These are phyloP conservation scores for Orchesellides sinensis DNA, from an alignment of 2,888 invertebrate species.

Conservation along the genomic window DNA sequence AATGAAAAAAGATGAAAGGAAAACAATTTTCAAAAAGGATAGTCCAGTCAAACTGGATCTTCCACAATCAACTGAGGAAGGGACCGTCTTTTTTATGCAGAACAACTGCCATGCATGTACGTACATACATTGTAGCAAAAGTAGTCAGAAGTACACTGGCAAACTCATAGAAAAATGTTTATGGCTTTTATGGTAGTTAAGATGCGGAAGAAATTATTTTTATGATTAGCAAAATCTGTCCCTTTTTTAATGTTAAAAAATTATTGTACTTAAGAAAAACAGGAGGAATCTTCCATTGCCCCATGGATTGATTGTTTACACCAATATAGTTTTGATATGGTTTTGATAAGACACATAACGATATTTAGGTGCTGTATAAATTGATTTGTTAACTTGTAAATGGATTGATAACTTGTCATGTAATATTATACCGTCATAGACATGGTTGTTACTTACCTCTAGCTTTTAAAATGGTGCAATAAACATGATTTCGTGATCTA, in stretches of 20 bases:
- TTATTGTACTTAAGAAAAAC: background rate
- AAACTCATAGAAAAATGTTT: slow-evolving; percentile 1
- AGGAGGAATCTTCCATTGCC: background rate
- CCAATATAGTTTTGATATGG: too few relatives aligned
- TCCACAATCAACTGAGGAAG: slow-evolving; percentile 38
- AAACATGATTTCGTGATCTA: slow-evolving; percentile 29
- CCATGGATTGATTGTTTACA: too few relatives aligned
- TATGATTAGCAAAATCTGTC: slow-evolving; percentile 5
- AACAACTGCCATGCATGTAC: background rate
- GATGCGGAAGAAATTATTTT: slow-evolving; percentile 9
- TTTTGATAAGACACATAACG: too few relatives aligned
- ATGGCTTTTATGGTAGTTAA: slow-evolving; percentile 3
- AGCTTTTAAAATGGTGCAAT: too few relatives aligned
- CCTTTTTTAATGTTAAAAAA: too few relatives aligned
- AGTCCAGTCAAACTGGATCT: slow-evolving; percentile 49
- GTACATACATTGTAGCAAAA: background rate
- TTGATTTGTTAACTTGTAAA: too few relatives aligned
- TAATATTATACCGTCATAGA: too few relatives aligned
- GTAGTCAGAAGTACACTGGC: background rate
- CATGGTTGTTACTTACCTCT: too few relatives aligned
- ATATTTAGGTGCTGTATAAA: too few relatives aligned
- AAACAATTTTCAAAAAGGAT: background rate
- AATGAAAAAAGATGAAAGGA: slow-evolving; percentile 6
- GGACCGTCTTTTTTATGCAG: background rate
- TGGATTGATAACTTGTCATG: too few relatives aligned